Base-by-base conservation (phyloP, 1,140 invertebrate genomes). In the Acromyrmex echinatior region DNA sequence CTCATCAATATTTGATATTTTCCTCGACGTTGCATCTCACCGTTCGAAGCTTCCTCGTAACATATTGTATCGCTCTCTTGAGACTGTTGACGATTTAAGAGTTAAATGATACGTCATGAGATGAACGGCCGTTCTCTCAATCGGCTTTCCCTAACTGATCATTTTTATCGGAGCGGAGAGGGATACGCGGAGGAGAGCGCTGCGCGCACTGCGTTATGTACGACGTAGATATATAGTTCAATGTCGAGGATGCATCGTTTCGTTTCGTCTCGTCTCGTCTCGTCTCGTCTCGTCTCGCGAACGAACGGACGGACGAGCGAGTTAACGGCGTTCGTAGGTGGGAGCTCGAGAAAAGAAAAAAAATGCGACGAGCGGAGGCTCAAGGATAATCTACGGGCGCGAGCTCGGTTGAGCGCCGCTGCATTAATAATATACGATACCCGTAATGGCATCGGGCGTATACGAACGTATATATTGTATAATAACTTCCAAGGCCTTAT, bases 401-500 rank as follows among this genome's bases (percentile, higher is more conserved):
- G 71, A 66, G 71, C 63, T 90, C 49, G 93, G 93, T 95, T 95
- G 95, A 95, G 94, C 92, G 92, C 84, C 95, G 93, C 95, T 95
- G 95, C 94, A 95, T 95, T 95, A 95, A 95, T 95, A 95, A 95
- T 95, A 95, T 95, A 95, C 94, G 94, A 95, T 95, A 95, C 90
- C 93, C 93, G 93, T 95, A 95, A 95, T 95, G 94, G 94, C 94
- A 95, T 95, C 94, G 94, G 93, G 93, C 93, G 93, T 95, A 95
- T 94, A 94, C 93, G 90, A 93, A 93, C 91, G 91, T 95, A 95
- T 95, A 95, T 94, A 95, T 95, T 95, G 94, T 95, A 95, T 95
- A 95, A 95, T 95, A 95, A 95, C 94, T 95, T 94, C 93, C 95
- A 95, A 95, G 95, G 95, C 92, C 94, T 95, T 94, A 93, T 94